Evolutionary conservation across 2,113 vertebrate genomes (phyloP), one percentile per base, ranked within the genome.

Genomic region (Pandion haliaetus): DNA sequence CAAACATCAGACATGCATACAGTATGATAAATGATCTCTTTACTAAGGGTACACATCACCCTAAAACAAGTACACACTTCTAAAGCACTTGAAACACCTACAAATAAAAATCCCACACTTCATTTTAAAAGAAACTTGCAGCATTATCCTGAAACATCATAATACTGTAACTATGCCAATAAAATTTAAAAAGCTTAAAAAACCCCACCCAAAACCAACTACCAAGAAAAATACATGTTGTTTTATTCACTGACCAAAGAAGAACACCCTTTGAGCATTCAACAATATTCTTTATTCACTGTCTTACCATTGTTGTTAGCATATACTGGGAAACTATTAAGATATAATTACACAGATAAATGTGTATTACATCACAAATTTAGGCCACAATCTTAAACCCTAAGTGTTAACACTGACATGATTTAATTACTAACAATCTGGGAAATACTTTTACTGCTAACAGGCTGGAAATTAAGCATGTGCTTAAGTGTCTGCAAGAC

Each of bases 381-480:
- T 50, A 91, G 62, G 89, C 54, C 49, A 89, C 2, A 3, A 58
- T 61, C 34, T 62, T 69, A n/a, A 84, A 77, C 58, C 47, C 23
- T 58, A 84, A 86, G 17, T 26, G 28, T 82, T 83, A 86, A 92
- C 71, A 78, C 26, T 7, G 65, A 32, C 36, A 85, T 19, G 8
- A 82, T 92, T 89, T 95, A 58, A 94, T 82, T 77, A 77, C 54
- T 23, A 72, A 72, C 73, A 96, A 81, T 49, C 31, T 3, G 31
- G 50, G 76, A 86, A 94, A 96, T 36, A 74, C 79, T 95, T 87
- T 50, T 72, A 70, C 61, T 79, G 66, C 57, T 77, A 92, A 50
- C 49, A 91, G 73, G 29, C 40, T 82, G 42, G 50, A 62, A 96
- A 93, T 79, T n/a, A 82, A 36, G 38, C 50, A 38, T 17, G 34